Evolutionary conservation across 1,140 invertebrate species (phyloP).

Genomic region (Hyles euphorbiae): DNA sequence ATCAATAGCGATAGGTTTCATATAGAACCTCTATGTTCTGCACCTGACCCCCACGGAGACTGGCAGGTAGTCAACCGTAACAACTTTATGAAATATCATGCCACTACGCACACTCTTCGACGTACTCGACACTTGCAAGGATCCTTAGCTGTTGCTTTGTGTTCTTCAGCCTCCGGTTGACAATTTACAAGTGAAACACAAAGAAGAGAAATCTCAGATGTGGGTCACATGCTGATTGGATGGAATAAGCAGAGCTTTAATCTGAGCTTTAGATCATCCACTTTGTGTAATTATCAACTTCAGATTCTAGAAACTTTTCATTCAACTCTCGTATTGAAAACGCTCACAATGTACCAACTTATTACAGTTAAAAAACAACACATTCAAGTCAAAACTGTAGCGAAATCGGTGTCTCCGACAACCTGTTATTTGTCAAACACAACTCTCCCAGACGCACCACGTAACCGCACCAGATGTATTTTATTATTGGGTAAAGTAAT

Average conservation of each 20-base stretch:
- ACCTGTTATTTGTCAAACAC: conserved; percentile 72
- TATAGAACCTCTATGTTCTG: conserved; percentile 8
- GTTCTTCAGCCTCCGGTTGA: conserved; percentile 24
- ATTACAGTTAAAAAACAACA: conserved; percentile 43
- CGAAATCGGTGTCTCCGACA: conserved; percentile 71
- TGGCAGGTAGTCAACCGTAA: conserved; percentile 57
- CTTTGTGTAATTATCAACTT: conserved; percentile 10
- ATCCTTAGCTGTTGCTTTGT: conserved; percentile 5
- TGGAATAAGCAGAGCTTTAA: conserved; percentile 37
- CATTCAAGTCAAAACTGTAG: conserved; percentile 49
- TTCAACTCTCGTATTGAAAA: conserved; percentile 15
- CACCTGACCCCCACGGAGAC: conserved; percentile 43
- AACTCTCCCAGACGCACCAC: conserved; percentile 55
- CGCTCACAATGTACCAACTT: conserved; percentile 16
- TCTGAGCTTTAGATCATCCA: conserved; percentile 15
- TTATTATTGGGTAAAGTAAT: conserved; percentile 29
- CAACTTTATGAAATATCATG: conserved; percentile 46
- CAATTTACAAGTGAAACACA: conserved; percentile 39
- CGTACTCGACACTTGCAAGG: conserved; percentile 6
- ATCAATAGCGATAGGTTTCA: background rate
- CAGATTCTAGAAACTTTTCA: conserved; percentile 14
- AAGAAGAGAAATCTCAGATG: conserved; percentile 75
- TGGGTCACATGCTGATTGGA: conserved; percentile 78
- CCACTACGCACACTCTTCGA: conserved; percentile 18
- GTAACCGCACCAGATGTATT: conserved; percentile 45